These are phyloP conservation scores for Euphonia xanthogaster DNA, from an alignment of 2,797 vertebrate genomes.

Conservation along the genomic window DNA sequence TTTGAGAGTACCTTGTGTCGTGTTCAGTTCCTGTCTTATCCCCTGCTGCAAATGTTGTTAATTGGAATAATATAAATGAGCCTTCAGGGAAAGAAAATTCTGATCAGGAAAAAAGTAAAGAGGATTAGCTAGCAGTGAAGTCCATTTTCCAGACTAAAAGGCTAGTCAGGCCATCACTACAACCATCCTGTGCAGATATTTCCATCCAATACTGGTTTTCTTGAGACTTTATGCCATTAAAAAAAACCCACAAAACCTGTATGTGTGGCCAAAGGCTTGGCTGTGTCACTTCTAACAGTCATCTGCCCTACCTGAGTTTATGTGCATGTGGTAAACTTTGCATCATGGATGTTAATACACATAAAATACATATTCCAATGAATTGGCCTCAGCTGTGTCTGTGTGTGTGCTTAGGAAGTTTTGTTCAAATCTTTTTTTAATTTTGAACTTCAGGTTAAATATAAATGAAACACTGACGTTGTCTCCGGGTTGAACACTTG, in stretches of 20 bases:
- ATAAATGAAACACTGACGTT: not conserved
- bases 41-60: not conserved
- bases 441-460: not conserved
- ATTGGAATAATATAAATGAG: not conserved
- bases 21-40: not conserved
- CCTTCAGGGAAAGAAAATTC: not conserved
- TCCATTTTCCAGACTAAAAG: not conserved
- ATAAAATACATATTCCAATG: not conserved
- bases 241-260: accelerated
- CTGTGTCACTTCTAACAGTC: not conserved
- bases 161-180: not conserved
- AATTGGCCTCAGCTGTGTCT: not conserved
- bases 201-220: not conserved
- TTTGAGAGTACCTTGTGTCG: not conserved
- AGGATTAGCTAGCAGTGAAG: not conserved
- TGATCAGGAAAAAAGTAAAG: not conserved
- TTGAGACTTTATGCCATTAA: not conserved
- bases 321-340: no score
- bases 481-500: not conserved
- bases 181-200: not conserved
- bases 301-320: not conserved
- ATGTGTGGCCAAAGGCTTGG: not conserved
- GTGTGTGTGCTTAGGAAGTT: accelerated
- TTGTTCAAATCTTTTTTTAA: not conserved
- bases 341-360: no score